Percentiles rank a stretch among this genome's conserved stretches.
These are phyloP conservation scores for Callithrix jacchus DNA, from an alignment of 2,113 vertebrate species.

Conservation along the genomic window DNA sequence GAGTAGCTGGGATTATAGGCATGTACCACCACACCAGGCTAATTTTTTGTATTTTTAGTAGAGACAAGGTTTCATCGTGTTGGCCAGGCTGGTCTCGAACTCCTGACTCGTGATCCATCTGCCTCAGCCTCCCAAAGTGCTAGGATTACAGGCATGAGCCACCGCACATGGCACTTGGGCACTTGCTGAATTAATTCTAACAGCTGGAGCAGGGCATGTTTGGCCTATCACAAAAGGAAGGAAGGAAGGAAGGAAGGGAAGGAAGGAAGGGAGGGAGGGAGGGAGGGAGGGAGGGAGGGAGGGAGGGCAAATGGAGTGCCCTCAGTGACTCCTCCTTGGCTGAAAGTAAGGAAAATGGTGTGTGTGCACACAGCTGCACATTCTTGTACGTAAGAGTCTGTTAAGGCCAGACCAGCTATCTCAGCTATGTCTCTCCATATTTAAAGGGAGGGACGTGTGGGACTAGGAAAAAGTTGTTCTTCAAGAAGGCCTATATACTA, in stretches of 20 bases:
- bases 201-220: background rate
- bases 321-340: background rate
- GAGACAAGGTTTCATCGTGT: no score
- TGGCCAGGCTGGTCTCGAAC: no score
- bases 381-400: background rate
- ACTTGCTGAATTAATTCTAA: background rate
- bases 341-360: background rate
- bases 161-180: no score
- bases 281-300: background rate
- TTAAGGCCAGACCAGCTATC: background rate
- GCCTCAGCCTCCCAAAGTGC: no score
- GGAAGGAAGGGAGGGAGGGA: background rate
- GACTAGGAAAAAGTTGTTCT: background rate
- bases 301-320: background rate
- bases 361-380: background rate
- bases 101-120: no score
- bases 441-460: background rate
- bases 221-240: background rate
- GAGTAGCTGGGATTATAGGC: no score
- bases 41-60: no score
- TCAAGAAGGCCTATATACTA: background rate
- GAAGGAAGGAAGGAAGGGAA: no score
- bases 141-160: no score
- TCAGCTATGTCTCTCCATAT: background rate
- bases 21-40: fast-evolving